phyloP scores from a whole-genome alignment of 1,140 invertebrate species.

The Megalopta genalis region DNA sequence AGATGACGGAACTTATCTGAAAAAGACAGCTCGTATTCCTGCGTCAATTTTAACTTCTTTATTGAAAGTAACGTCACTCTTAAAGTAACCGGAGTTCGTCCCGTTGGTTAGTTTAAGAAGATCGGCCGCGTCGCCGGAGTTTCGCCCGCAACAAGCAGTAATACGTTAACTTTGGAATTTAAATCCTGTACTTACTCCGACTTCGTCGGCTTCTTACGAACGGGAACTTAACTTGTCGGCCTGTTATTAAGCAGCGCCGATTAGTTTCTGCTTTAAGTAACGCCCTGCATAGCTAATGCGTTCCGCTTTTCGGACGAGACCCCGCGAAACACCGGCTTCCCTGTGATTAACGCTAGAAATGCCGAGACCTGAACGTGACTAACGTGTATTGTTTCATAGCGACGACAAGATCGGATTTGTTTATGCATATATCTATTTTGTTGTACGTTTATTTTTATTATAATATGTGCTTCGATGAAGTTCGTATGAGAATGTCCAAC shows the following conservation, averaged over 20 bases:
- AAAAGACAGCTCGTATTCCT: background rate
- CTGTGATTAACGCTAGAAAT: too few relatives aligned
- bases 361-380: too few relatives aligned
- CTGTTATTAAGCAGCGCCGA: background rate
- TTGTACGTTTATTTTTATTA: too few relatives aligned
- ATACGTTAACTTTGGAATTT: constrained; percentile 41
- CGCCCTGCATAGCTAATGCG: too few relatives aligned
- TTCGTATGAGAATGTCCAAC: too few relatives aligned
- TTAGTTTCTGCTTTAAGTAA: background rate
- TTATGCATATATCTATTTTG: too few relatives aligned
- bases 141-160: constrained; percentile 33
- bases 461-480: too few relatives aligned
- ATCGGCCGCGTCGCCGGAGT: constrained; percentile 5
- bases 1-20: background rate
- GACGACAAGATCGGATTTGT: too few relatives aligned
- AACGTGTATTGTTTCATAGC: too few relatives aligned
- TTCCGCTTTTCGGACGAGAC: too few relatives aligned
- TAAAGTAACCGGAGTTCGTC: background rate
- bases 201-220: constrained; percentile 9
- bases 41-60: constrained; percentile 3
- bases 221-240: background rate
- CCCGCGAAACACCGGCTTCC: too few relatives aligned
- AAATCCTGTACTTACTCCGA: constrained; percentile 22
- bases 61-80: constrained; percentile 11
- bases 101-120: constrained; percentile 21